Conservation (phyloP, 2,113 vertebrate species). For the Alosa alosa region DNA sequence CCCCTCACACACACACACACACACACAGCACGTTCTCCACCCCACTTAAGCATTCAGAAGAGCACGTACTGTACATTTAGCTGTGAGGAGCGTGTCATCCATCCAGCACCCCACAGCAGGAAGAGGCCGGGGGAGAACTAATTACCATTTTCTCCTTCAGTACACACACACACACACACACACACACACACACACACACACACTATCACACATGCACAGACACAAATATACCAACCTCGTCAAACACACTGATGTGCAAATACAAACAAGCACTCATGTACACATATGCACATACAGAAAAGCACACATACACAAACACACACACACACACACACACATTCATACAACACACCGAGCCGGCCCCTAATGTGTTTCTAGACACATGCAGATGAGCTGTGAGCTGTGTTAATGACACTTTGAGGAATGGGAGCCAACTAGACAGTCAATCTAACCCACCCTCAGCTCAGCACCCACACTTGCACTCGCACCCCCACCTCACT, state of each 20-base stretch:
- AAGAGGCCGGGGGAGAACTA: slow-evolving; percentile 44
- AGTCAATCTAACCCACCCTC: slow-evolving; percentile 31
- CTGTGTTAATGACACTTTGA: slow-evolving; percentile 46
- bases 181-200: neutral
- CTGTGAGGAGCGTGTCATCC: slow-evolving; percentile 49
- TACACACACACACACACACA: slow-evolving; percentile 3
- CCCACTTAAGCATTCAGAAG: slow-evolving; percentile 37
- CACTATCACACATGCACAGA: neutral
- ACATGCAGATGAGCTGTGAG: slow-evolving; percentile 47
- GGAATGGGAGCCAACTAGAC: slow-evolving; percentile 46
- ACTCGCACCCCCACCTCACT: neutral
- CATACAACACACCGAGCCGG: slow-evolving; percentile 30
- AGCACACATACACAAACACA: slow-evolving; percentile 14
- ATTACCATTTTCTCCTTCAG: slow-evolving; percentile 42
- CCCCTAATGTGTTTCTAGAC: slow-evolving; percentile 51
- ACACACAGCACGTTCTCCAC: neutral
- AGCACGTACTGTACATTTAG: slow-evolving; percentile 47
- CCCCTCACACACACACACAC: neutral
- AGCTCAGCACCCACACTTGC: neutral
- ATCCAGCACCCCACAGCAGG: slow-evolving; percentile 46
- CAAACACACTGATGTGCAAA: too few relatives aligned
- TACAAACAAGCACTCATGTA: too few relatives aligned
- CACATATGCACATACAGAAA: neutral
- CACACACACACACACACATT: neutral
- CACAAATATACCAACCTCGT: neutral